Evolutionary conservation across 2,888 invertebrate species (phyloP).

Genomic region (Synergus itoensis): DNA sequence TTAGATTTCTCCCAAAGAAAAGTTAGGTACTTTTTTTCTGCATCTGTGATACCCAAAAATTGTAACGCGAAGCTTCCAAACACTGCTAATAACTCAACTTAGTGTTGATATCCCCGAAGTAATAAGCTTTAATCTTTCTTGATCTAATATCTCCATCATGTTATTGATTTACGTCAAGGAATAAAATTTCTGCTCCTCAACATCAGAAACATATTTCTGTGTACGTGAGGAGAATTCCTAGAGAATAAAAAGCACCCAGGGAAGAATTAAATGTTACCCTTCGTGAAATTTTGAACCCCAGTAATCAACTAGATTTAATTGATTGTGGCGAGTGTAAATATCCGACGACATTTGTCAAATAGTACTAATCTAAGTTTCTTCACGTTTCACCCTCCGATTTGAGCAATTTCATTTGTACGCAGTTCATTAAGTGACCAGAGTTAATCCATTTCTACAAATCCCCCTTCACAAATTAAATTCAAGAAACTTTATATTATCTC

Average conservation of each 20-base stretch:
- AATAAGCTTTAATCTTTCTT: not conserved
- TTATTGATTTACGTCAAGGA: not conserved
- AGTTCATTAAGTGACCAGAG: too few relatives aligned
- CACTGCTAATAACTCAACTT: too few relatives aligned
- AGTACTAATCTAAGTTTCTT: not conserved
- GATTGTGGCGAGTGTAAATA: not conserved
- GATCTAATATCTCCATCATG: not conserved
- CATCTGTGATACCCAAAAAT: too few relatives aligned
- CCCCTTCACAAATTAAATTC: not conserved
- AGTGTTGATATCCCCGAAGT: not conserved
- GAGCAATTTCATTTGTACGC: not conserved
- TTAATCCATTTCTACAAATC: not conserved
- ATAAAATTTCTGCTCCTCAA: not conserved
- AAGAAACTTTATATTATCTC: not conserved
- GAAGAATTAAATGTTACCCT: not conserved
- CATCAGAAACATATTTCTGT: not conserved
- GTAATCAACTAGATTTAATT: not conserved
- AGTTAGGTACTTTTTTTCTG: too few relatives aligned
- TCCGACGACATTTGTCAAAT: not conserved
- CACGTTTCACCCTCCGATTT: not conserved
- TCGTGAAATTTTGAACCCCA: not conserved
- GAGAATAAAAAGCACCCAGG: not conserved
- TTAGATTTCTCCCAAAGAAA: not conserved
- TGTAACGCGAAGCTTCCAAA: too few relatives aligned
- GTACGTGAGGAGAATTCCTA: not conserved